These are phyloP conservation scores for Anhinga rufa DNA, from an alignment of 2,113 vertebrate genomes.

Conservation along the genomic window DNA sequence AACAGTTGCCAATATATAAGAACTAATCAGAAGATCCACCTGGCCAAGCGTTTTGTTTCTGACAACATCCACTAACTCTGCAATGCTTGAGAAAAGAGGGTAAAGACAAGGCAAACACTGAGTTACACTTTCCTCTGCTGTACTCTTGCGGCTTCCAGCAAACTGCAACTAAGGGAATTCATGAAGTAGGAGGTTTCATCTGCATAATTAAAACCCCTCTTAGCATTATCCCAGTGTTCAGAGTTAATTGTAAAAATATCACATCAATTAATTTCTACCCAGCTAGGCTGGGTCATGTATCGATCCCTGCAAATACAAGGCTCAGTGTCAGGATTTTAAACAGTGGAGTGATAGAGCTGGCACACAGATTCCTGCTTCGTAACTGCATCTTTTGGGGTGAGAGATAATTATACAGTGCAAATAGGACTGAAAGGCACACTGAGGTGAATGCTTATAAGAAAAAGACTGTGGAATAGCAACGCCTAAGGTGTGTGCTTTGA, in stretches of 20 bases:
- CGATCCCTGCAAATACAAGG: background rate
- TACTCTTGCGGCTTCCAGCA: background rate
- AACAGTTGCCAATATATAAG: background rate
- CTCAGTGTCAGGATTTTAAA: background rate
- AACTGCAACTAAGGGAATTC: background rate
- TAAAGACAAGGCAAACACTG: background rate
- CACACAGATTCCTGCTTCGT: background rate
- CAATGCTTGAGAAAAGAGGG: background rate
- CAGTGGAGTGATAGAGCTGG: background rate
- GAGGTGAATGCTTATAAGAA: background rate
- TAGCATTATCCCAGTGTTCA: background rate
- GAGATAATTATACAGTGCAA: background rate
- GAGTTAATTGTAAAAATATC: conserved; percentile 15
- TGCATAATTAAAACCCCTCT: background rate
- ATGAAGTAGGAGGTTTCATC: background rate
- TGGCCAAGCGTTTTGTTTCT: background rate
- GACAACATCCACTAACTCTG: background rate
- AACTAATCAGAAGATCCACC: background rate
- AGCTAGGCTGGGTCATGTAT: background rate
- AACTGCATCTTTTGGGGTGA: background rate
- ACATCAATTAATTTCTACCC: background rate
- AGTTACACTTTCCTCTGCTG: conserved; percentile 20
- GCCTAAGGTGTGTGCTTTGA: background rate
- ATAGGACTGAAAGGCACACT: background rate
- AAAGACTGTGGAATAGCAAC: background rate